Percentiles rank a stretch among this genome's conserved stretches.
Evolutionary conservation across 2,888 invertebrate genomes (phyloP).

Genomic region (Eumacrocentrus americanus): DNA sequence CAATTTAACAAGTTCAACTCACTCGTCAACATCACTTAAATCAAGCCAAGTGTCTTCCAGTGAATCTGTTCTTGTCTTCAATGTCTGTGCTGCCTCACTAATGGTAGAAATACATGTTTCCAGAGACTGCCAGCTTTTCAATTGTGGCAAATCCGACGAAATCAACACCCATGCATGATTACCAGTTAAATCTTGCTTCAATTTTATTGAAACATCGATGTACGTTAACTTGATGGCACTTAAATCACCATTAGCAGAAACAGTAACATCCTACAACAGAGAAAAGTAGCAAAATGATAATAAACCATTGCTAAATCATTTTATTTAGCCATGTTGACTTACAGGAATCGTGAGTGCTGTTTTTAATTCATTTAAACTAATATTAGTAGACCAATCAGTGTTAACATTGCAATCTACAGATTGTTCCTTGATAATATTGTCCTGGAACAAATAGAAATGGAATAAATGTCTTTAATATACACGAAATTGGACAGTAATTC

Average conservation of each 20-base stretch:
- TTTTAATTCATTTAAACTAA: slow-evolving; percentile 45
- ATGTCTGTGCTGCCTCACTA: slow-evolving; percentile 38
- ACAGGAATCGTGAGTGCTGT: slow-evolving; percentile 43
- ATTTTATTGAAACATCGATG: slow-evolving; percentile 42
- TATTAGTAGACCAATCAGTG: slow-evolving; percentile 13
- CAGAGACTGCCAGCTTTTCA: slow-evolving; percentile 38
- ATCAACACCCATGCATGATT: slow-evolving; percentile 43
- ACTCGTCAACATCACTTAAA: slow-evolving; percentile 52
- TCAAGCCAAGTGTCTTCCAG: slow-evolving; percentile 46
- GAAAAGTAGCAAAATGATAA: not conserved
- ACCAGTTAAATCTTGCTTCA: slow-evolving; percentile 37
- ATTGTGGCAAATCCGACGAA: slow-evolving; percentile 49
- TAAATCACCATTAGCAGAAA: slow-evolving; percentile 43
- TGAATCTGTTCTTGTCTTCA: slow-evolving; percentile 44
- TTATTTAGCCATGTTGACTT: slow-evolving; percentile 30
- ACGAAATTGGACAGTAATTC: not conserved
- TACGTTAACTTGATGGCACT: slow-evolving; percentile 44
- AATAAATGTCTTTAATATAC: no score
- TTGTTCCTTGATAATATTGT: slow-evolving; percentile 28
- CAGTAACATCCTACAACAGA: slow-evolving; percentile 40
- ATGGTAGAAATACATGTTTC: slow-evolving; percentile 42
- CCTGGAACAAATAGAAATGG: slow-evolving; percentile 30
- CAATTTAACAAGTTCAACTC: slow-evolving; percentile 28
- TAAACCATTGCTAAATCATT: slow-evolving; percentile 8
- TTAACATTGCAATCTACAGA: not conserved